Conservation (phyloP, 1,140 invertebrate genomes). For the Drosophila persimilis region DNA sequence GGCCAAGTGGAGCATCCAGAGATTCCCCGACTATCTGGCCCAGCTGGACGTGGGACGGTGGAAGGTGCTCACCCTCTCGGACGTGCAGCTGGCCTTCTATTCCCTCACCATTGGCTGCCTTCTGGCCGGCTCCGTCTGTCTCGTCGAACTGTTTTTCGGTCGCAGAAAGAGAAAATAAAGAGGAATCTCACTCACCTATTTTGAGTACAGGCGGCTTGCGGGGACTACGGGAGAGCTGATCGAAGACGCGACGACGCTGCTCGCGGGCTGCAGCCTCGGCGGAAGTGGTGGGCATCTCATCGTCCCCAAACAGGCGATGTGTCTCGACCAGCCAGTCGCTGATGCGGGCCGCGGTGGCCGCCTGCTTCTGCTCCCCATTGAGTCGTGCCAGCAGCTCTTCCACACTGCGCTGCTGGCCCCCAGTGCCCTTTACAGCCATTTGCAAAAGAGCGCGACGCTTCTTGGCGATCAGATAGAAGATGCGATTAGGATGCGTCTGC, state of each 20-base stretch:
- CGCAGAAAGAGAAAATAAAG: neutral
- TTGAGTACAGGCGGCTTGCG: slow-evolving; percentile 33
- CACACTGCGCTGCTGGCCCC: slow-evolving; percentile 50
- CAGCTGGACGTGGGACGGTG: slow-evolving; percentile 48
- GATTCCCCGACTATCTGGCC: slow-evolving; percentile 60
- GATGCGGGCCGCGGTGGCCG: slow-evolving; percentile 54
- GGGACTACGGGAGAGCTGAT: slow-evolving; percentile 7
- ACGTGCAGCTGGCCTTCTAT: slow-evolving; percentile 76
- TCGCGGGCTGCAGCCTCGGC: slow-evolving; percentile 65
- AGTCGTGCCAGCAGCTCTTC: slow-evolving; percentile 55
- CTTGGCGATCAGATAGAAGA: slow-evolving; percentile 80
- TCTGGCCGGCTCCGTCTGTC: slow-evolving; percentile 28
- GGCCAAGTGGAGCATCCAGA: slow-evolving; percentile 60
- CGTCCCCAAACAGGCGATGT: slow-evolving; percentile 58
- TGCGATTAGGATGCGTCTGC: slow-evolving; percentile 74
- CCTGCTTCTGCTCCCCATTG: slow-evolving; percentile 57
- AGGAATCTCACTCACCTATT: slow-evolving; percentile 33
- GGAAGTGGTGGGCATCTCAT: slow-evolving; percentile 66
- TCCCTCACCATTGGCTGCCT: slow-evolving; percentile 57
- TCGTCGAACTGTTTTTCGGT: slow-evolving; percentile 33
- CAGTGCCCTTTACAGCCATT: slow-evolving; percentile 73
- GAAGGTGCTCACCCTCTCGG: slow-evolving; percentile 69
- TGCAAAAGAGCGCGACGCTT: slow-evolving; percentile 72
- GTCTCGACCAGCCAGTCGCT: slow-evolving; percentile 68
- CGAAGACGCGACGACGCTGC: slow-evolving; percentile 13